A percentile compares a stretch with the other conserved stretches of the same genome.
phyloP scores from a whole-genome alignment of 2,797 vertebrate genomes.

The Eulemur coronatus region DNA sequence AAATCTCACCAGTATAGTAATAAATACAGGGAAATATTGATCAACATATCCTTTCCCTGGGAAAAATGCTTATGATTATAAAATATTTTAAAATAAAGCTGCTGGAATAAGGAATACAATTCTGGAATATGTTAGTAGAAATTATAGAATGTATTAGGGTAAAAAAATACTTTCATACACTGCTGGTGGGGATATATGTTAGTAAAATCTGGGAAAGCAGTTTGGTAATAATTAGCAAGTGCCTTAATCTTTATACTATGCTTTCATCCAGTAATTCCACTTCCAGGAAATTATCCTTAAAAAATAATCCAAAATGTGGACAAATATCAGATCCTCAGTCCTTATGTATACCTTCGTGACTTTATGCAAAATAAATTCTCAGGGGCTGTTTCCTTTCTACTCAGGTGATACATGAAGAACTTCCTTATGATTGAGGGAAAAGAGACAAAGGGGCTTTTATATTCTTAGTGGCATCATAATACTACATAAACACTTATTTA shows the following conservation, averaged over 20 bases:
- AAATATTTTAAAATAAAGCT: neutral
- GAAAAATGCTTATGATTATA: neutral
- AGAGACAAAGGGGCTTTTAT: constrained; percentile 4
- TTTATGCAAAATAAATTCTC: neutral
- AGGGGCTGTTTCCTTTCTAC: neutral
- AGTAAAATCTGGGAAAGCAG: neutral
- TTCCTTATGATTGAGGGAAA: neutral
- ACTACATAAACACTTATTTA: constrained; percentile 2
- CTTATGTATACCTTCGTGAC: neutral
- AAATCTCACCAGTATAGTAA: neutral
- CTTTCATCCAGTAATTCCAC: neutral
- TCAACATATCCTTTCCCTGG: neutral
- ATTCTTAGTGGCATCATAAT: neutral
- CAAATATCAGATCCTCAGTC: neutral
- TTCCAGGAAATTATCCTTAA: constrained; percentile 7
- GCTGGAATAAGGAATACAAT: neutral
- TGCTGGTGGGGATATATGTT: neutral
- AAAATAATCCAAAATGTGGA: neutral
- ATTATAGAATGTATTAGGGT: neutral
- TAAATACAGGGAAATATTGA: neutral
- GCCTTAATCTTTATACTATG: neutral
- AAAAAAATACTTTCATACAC: neutral
- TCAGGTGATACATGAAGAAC: neutral
- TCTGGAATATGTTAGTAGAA: neutral
- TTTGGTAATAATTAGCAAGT: constrained; percentile 23